phyloP scores from a whole-genome alignment of 2,797 vertebrate species.

The Malacoctenus gilli region DNA sequence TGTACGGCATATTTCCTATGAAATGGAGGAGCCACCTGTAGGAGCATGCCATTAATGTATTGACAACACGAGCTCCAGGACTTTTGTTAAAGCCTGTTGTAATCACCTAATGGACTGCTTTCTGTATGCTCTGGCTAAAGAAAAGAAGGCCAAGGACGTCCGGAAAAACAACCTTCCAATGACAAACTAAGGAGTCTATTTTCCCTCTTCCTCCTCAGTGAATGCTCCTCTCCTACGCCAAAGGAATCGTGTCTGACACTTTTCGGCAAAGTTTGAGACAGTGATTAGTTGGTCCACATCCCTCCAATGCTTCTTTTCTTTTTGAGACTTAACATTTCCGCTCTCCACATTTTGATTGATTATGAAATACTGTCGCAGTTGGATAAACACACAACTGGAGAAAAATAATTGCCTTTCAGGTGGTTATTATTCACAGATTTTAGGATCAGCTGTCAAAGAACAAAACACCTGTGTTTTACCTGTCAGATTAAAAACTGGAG shows the following conservation, averaged over 20 bases:
- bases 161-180: not conserved
- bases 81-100: constrained; percentile 42
- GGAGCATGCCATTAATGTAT: no score
- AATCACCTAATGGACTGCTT: constrained; percentile 60
- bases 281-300: constrained; percentile 20
- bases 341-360: not conserved
- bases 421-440: constrained; percentile 9
- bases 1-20: not conserved
- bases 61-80: no score
- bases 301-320: not conserved
- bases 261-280: constrained; percentile 22
- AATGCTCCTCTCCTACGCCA: constrained; percentile 13
- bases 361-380: not conserved
- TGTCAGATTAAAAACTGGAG: not conserved
- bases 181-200: constrained; percentile 18
- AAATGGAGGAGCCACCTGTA: constrained; percentile 33
- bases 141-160: constrained; percentile 51
- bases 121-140: constrained; percentile 21
- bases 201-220: not conserved
- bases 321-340: not conserved
- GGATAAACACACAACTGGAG: not conserved
- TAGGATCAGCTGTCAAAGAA: constrained; percentile 22
- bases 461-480: constrained; percentile 1
- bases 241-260: constrained; percentile 32
- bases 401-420: constrained; percentile 13